Percentiles rank a stretch among this genome's conserved stretches.
Evolutionary conservation across 2,113 vertebrate genomes (phyloP).

Genomic region (Gnathonemus echidnorhynchus): DNA sequence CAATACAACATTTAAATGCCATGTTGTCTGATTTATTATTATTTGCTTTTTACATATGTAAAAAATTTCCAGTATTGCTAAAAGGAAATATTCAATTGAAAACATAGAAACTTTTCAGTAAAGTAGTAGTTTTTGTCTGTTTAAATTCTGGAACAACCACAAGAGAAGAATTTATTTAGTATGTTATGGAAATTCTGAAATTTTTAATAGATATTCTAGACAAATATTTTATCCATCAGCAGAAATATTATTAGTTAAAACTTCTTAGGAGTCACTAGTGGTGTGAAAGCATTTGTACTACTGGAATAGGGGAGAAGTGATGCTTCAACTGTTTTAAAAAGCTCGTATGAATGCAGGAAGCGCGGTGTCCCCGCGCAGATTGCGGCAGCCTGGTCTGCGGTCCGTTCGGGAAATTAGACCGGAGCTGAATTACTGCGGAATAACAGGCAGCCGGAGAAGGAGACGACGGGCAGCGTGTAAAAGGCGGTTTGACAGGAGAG

Average conservation of each 20-base stretch:
- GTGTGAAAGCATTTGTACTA: background rate
- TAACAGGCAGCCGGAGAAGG: conserved; percentile 58
- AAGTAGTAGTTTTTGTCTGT: background rate
- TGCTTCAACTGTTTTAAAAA: background rate
- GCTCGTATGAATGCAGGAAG: background rate
- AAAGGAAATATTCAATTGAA: background rate
- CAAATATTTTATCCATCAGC: background rate
- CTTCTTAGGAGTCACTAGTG: background rate
- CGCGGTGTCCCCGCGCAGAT: background rate
- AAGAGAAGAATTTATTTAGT: background rate
- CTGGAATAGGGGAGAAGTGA: background rate
- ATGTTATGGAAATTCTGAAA: background rate
- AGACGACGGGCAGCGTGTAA: conserved; percentile 30
- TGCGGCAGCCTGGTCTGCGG: conserved; percentile 26
- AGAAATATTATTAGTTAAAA: background rate
- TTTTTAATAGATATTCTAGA: background rate
- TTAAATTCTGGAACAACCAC: background rate
- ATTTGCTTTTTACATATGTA: background rate
- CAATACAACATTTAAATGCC: background rate
- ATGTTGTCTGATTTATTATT: background rate
- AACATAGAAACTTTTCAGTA: background rate
- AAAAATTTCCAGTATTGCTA: background rate
- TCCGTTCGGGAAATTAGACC: conserved; percentile 59
- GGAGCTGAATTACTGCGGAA: conserved; percentile 56
- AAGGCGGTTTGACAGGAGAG: background rate